Percentiles rank a stretch among this genome's conserved stretches.
Conservation (phyloP, 2,113 vertebrate species). For the Rissa tridactyla region DNA sequence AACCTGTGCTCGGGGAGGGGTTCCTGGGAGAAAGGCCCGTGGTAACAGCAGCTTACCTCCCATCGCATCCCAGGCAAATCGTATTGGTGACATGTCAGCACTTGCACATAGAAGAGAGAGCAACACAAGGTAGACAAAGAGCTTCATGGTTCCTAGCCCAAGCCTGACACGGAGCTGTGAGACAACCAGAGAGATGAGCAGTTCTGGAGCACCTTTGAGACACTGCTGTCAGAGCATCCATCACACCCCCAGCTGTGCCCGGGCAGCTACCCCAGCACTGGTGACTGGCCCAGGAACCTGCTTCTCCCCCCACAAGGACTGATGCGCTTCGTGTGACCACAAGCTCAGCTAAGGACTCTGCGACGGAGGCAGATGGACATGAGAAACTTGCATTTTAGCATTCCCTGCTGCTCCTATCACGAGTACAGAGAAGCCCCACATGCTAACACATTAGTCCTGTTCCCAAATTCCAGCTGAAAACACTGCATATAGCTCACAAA, state of each 20-base stretch:
- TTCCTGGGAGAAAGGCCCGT: neutral
- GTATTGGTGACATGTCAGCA: fast-evolving
- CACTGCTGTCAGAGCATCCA: neutral
- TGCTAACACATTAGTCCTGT: neutral
- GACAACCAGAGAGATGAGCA: neutral
- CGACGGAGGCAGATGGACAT: neutral
- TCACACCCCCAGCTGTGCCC: neutral
- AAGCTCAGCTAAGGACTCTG: neutral
- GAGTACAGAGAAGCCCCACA: neutral
- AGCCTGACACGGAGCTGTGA: neutral
- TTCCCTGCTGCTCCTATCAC: neutral
- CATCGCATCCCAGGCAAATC: neutral
- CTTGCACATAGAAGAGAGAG: neutral
- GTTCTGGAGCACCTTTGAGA: neutral
- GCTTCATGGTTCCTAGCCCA: conserved; percentile 10
- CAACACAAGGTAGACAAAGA: neutral
- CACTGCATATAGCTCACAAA: neutral
- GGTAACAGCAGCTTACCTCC: conserved; percentile 7
- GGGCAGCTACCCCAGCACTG: fast-evolving
- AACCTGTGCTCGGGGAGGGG: neutral
- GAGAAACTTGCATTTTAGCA: neutral
- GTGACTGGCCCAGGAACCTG: neutral
- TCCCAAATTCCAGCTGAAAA: neutral
- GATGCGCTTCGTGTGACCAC: neutral
- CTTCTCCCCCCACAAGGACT: neutral